Percentiles rank a stretch among this genome's conserved stretches.
Conservation (phyloP, 2,113 vertebrate genomes). For the Eulemur macaco region DNA sequence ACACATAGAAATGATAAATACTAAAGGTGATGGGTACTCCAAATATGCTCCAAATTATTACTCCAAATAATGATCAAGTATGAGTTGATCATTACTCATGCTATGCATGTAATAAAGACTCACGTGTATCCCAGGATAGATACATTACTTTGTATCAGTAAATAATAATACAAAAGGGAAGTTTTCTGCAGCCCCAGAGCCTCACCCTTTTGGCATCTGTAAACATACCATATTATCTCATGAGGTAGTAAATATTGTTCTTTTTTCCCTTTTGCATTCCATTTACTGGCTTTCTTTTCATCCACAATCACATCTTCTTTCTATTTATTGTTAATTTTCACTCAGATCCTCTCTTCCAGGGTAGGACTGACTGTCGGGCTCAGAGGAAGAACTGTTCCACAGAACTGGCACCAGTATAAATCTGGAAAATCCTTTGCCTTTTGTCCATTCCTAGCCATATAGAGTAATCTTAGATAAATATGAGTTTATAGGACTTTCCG, state of each 20-base stretch:
- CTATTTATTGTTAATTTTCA: not conserved
- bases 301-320: not conserved
- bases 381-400: not conserved
- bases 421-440: not conserved
- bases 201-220: not conserved
- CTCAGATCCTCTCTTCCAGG: not conserved
- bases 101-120: too few species aligned
- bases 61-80: too few species aligned
- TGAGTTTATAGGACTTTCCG: not conserved
- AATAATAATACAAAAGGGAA: too few species aligned
- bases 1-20: too few species aligned
- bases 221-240: not conserved
- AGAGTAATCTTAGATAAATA: not conserved
- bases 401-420: not conserved
- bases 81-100: too few species aligned
- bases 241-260: not conserved
- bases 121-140: too few species aligned
- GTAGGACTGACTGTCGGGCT: not conserved
- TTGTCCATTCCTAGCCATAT: not conserved
- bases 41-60: too few species aligned
- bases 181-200: not conserved
- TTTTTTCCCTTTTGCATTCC: not conserved
- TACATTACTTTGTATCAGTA: too few species aligned
- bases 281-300: not conserved
- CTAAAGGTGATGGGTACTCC: too few species aligned